Percentiles rank a stretch among this genome's conserved stretches.
Evolutionary conservation across 2,113 vertebrate genomes (phyloP).

Genomic region (Poeciliopsis turrubarensis): DNA sequence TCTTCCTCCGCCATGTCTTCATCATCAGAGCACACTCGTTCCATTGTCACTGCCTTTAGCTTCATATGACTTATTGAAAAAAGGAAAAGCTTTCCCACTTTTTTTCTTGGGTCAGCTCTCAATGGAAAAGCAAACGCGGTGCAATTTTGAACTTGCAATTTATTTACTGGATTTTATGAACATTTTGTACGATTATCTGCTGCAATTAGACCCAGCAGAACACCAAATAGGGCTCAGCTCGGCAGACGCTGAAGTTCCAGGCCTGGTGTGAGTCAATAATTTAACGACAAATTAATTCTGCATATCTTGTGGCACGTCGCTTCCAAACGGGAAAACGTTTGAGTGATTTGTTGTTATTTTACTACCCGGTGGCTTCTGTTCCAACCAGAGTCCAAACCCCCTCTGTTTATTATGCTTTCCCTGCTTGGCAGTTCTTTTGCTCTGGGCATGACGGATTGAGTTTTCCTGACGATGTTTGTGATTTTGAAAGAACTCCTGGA

Average conservation of each 20-base stretch:
- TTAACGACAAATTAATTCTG: slow-evolving; percentile 55
- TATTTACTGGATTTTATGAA: slow-evolving; percentile 80
- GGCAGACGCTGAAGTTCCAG: slow-evolving; percentile 61
- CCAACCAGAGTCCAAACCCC: slow-evolving; percentile 25
- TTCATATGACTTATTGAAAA: slow-evolving; percentile 59
- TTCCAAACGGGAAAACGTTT: slow-evolving; percentile 51
- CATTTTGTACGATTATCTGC: slow-evolving; percentile 72
- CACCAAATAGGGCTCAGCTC: slow-evolving; percentile 67
- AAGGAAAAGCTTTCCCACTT: slow-evolving; percentile 71
- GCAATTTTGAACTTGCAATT: slow-evolving; percentile 78
- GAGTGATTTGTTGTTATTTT: slow-evolving; percentile 58
- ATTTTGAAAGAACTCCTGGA: slow-evolving; percentile 50
- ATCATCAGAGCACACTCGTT: slow-evolving; percentile 52
- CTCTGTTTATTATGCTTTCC: slow-evolving; percentile 57
- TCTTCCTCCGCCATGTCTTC: slow-evolving; percentile 64
- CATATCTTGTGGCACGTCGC: slow-evolving; percentile 53
- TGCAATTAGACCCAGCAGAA: slow-evolving; percentile 73
- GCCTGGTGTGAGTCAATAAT: slow-evolving; percentile 38
- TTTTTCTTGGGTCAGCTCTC: slow-evolving; percentile 54
- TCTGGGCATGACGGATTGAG: slow-evolving; percentile 38
- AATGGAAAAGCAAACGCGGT: slow-evolving; percentile 75
- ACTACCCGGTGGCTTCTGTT: slow-evolving; percentile 60
- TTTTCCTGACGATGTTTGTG: slow-evolving; percentile 50
- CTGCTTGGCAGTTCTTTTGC: slow-evolving; percentile 28
- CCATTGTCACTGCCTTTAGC: slow-evolving; percentile 71